phyloP scores from a whole-genome alignment of 2,113 vertebrate species.

The Galeopterus variegatus region DNA sequence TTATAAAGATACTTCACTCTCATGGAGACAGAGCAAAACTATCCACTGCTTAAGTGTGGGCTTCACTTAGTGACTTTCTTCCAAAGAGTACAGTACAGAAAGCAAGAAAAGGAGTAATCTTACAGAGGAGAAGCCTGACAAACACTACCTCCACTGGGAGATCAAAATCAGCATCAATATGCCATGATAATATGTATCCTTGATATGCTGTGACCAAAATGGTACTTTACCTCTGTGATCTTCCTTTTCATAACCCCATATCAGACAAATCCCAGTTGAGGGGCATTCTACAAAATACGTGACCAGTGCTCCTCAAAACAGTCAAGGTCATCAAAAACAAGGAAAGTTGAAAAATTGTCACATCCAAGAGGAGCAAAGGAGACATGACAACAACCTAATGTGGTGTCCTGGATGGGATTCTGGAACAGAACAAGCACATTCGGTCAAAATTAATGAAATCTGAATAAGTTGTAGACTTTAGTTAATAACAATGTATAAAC shows the following conservation, averaged over 20 bases:
- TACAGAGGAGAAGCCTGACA: neutral
- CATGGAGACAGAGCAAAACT: neutral
- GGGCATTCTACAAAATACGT: neutral
- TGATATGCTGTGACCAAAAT: neutral
- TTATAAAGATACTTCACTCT: neutral
- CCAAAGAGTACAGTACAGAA: neutral
- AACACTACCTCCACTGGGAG: neutral
- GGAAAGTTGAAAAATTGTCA: slow-evolving; percentile 1
- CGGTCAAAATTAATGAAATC: neutral
- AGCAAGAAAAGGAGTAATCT: neutral
- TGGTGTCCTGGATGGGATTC: neutral
- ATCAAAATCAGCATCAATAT: neutral
- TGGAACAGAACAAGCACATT: neutral
- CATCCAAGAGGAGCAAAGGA: neutral
- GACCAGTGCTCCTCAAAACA: neutral
- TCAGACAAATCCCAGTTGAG: neutral
- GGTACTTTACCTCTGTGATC: neutral
- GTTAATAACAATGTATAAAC: neutral
- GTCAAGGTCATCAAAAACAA: neutral
- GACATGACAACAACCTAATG: neutral
- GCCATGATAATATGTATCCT: neutral
- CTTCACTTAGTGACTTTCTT: neutral
- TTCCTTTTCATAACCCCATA: neutral
- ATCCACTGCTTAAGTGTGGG: neutral
- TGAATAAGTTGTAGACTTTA: neutral